A percentile compares a stretch with the other conserved stretches of the same genome.
Conservation (phyloP, 1,140 invertebrate species). For the Rhagoletis pomonella region DNA sequence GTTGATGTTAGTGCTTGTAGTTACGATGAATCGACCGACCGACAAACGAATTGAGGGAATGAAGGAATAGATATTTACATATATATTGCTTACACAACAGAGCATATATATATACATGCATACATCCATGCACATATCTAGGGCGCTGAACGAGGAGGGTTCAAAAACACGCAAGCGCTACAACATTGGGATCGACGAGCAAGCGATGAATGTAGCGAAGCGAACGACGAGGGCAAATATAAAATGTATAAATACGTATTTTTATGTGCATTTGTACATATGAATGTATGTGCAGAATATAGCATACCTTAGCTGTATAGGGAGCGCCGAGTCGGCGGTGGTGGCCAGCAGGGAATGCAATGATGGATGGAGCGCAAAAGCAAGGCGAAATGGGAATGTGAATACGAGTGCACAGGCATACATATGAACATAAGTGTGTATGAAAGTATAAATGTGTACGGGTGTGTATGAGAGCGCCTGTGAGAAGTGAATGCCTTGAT, state of each 20-base stretch:
- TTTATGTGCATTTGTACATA: neutral
- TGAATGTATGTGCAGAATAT: neutral
- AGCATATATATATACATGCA: neutral
- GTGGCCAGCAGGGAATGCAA: slow-evolving; percentile 46
- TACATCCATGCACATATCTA: neutral
- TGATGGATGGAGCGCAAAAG: slow-evolving; percentile 47
- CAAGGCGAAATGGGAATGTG: slow-evolving; percentile 47
- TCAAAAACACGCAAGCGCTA: neutral
- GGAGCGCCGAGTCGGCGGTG: neutral
- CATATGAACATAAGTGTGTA: neutral
- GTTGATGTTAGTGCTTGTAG: neutral
- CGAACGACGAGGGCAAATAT: slow-evolving; percentile 34
- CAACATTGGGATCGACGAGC: slow-evolving; percentile 7
- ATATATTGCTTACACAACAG: slow-evolving; percentile 6
- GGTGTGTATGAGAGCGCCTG: neutral
- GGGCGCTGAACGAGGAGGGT: slow-evolving; percentile 15
- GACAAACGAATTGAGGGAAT: slow-evolving; percentile 25
- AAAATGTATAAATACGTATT: slow-evolving; percentile 13
- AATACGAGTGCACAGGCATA: neutral
- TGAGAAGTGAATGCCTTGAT: slow-evolving; percentile 47
- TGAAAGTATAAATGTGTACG: neutral
- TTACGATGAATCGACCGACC: slow-evolving; percentile 21
- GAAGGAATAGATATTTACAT: neutral
- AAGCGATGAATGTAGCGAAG: slow-evolving; percentile 38
- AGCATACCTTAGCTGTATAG: neutral